These are phyloP conservation scores for Bradynema listronoti DNA, from an alignment of 1,140 invertebrate species.

Conservation along the genomic window DNA sequence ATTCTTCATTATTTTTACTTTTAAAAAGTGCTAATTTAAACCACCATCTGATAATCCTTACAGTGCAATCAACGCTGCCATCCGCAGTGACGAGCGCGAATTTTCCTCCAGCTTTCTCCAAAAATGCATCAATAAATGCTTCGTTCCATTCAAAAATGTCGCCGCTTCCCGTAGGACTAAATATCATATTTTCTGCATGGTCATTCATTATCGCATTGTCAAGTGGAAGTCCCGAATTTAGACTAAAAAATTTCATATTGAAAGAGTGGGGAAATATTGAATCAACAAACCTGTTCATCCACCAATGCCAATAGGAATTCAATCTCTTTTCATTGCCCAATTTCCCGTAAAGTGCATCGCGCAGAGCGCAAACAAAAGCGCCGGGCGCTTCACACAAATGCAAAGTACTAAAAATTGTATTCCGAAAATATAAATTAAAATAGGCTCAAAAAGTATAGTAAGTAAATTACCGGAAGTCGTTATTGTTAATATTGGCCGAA, in stretches of 20 bases:
- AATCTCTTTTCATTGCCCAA: too few species aligned
- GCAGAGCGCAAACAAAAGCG: slow-evolving; percentile 37
- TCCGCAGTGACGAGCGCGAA: neutral
- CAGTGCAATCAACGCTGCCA: slow-evolving; percentile 7
- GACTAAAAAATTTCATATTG: slow-evolving; percentile 25
- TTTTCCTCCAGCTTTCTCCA: neutral
- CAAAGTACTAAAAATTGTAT: slow-evolving; percentile 29
- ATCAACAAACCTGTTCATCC: neutral
- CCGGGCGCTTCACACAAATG: slow-evolving; percentile 50
- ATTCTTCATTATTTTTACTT: slow-evolving; percentile 3
- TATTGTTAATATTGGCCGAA: neutral
- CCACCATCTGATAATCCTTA: neutral
- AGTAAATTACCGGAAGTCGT: slow-evolving; percentile 3
- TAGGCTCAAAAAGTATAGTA: slow-evolving; percentile 1
- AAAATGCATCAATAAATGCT: neutral
- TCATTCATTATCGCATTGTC: neutral
- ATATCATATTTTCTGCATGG: neutral
- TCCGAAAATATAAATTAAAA: slow-evolving; percentile 17
- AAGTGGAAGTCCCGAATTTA: neutral
- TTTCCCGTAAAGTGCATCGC: slow-evolving; percentile 26
- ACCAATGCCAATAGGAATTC: slow-evolving; percentile 37
- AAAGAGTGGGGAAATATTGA: neutral
- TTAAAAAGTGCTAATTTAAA: neutral
- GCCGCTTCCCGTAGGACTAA: too few species aligned
- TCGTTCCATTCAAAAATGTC: too few species aligned